These are phyloP conservation scores for Gisinianus flammeolus DNA, from an alignment of 2,888 invertebrate species.

Conservation along the genomic window DNA sequence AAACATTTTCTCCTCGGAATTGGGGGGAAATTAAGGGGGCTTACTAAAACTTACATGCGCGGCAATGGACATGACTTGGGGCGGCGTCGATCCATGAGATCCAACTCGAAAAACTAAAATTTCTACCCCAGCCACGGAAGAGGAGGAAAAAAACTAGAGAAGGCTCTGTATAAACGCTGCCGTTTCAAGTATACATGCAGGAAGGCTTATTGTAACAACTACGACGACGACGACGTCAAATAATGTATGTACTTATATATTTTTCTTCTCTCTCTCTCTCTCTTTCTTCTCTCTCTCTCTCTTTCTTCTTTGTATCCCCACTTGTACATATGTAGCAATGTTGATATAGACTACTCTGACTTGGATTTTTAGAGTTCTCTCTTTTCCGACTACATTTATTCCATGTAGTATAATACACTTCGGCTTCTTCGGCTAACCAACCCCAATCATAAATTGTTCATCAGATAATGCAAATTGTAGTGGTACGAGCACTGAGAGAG, in stretches of 20 bases:
- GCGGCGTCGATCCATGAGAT: conserved; percentile 26
- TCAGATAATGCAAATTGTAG: conserved; percentile 47
- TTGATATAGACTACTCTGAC: too few relatives aligned
- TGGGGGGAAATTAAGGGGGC: conserved; percentile 19
- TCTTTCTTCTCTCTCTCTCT: background rate
- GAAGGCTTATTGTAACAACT: too few relatives aligned
- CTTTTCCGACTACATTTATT: background rate
- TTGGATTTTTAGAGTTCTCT: background rate
- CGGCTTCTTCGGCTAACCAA: conserved; percentile 21
- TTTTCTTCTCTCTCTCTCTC: background rate
- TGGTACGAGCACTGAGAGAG: conserved; percentile 7
- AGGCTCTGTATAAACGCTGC: background rate
- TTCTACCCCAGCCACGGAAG: background rate
- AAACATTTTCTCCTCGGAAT: conserved; percentile 24
- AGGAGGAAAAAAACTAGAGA: background rate
- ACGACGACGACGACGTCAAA: too few relatives aligned
- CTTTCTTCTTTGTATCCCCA: background rate
- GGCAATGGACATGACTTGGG: conserved; percentile 25
- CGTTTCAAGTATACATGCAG: background rate
- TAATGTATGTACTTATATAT: too few relatives aligned
- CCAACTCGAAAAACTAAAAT: background rate
- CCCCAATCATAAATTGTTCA: conserved; percentile 43
- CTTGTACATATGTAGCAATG: too few relatives aligned
- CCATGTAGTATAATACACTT: background rate
- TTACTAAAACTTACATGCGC: conserved; percentile 32